Evolutionary conservation across 35 echinoderm and acorn worm genomes (phyloP).

Genomic region (Lytechinus pictus): DNA sequence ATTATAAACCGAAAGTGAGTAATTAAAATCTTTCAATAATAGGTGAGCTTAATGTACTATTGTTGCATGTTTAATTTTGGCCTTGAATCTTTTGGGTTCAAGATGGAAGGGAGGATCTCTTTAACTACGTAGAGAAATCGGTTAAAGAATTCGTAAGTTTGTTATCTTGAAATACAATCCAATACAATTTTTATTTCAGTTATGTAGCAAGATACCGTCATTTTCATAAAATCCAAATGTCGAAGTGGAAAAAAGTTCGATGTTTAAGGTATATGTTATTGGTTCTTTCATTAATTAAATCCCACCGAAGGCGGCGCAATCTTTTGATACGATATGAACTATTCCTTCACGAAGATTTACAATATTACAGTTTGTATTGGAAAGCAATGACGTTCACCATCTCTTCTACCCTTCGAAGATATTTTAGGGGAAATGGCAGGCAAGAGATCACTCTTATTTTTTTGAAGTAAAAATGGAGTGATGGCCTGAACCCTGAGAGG

Average conservation of each 20-base stretch:
- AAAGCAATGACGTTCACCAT: constrained; percentile 22
- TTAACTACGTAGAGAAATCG: not conserved
- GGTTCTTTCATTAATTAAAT: not conserved
- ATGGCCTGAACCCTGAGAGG: not conserved
- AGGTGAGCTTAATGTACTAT: not conserved
- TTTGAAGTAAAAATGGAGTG: not conserved
- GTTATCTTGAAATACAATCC: not conserved
- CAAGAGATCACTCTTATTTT: not conserved
- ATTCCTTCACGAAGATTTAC: constrained; percentile 44
- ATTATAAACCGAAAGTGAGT: constrained; percentile 13
- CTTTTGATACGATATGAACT: constrained; percentile 39
- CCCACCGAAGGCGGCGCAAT: not conserved
- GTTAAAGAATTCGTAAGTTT: not conserved
- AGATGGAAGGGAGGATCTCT: too few species aligned
- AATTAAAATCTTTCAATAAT: not conserved
- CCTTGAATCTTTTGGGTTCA: not conserved
- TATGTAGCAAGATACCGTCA: not conserved
- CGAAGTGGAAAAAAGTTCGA: not conserved
- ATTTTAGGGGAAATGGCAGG: constrained; percentile 1
- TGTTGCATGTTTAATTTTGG: not conserved
- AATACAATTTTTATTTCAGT: not conserved
- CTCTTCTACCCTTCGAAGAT: not conserved
- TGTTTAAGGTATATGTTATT: not conserved
- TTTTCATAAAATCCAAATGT: not conserved
- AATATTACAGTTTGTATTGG: constrained; percentile 8